A percentile compares a stretch with the other conserved stretches of the same genome.
Conservation (phyloP, 1,140 invertebrate species). For the Triops longicaudatus region DNA sequence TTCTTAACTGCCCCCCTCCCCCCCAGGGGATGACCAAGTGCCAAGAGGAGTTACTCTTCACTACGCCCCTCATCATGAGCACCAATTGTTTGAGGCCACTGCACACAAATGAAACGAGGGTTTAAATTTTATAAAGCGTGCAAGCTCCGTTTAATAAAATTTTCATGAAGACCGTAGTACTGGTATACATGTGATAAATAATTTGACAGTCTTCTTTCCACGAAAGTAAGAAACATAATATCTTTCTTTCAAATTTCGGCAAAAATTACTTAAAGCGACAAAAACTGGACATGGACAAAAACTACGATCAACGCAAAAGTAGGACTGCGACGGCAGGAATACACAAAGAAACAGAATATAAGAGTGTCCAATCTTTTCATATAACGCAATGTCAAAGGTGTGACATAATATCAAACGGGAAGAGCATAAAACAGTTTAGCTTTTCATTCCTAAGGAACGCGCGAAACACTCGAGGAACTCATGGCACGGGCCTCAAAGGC, state of each 20-base stretch:
- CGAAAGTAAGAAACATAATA: neutral
- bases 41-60: no score
- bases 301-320: neutral
- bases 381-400: neutral
- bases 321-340: neutral
- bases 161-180: neutral
- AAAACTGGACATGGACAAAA: neutral
- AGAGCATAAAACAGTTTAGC: neutral
- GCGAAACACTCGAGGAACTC: neutral
- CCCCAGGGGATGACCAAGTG: no score
- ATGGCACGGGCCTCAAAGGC: neutral
- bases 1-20: no score
- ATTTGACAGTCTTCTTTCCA: neutral
- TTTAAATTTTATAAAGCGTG: neutral
- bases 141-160: neutral
- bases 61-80: no score
- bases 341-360: neutral
- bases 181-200: neutral
- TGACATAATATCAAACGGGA: neutral
- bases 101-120: no score
- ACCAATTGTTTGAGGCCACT: no score
- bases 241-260: neutral
- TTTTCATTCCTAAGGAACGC: neutral
- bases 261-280: neutral
- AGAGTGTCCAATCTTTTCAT: neutral